Percentiles rank a stretch among this genome's conserved stretches.
Conservation (phyloP, 2,888 invertebrate species). For the Eilema depressum region DNA sequence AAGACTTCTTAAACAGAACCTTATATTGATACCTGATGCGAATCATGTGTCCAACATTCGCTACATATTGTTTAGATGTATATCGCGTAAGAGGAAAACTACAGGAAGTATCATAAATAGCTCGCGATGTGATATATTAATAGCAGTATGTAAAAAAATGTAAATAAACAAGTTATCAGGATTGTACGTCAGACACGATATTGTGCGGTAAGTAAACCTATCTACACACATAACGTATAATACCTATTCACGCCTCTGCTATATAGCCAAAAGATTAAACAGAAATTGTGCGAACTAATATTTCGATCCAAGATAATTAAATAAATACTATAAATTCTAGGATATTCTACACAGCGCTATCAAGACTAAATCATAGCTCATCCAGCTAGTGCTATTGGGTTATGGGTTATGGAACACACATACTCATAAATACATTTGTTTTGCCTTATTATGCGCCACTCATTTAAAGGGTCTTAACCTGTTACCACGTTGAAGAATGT, state of each 20-base stretch:
- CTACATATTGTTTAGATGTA: background rate
- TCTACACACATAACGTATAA: background rate
- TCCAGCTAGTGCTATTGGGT: background rate
- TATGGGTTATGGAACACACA: background rate
- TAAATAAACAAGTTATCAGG: background rate
- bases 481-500: too few species aligned
- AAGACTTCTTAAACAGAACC: too few species aligned
- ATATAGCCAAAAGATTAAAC: too few species aligned
- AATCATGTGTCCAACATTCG: too few species aligned
- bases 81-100: slow-evolving; percentile 31
- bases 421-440: too few species aligned
- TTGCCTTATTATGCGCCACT: too few species aligned
- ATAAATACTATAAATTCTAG: background rate
- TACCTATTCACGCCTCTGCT: too few species aligned
- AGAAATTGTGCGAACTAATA: too few species aligned
- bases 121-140: background rate
- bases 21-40: too few species aligned
- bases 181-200: background rate
- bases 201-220: background rate
- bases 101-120: slow-evolving; percentile 23
- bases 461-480: too few species aligned
- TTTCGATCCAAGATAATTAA: too few species aligned
- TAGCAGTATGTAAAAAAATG: background rate
- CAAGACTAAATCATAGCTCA: background rate
- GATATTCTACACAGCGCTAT: background rate